Conservation (phyloP, 2,797 vertebrate genomes). For the Taenioides sp. region DNA sequence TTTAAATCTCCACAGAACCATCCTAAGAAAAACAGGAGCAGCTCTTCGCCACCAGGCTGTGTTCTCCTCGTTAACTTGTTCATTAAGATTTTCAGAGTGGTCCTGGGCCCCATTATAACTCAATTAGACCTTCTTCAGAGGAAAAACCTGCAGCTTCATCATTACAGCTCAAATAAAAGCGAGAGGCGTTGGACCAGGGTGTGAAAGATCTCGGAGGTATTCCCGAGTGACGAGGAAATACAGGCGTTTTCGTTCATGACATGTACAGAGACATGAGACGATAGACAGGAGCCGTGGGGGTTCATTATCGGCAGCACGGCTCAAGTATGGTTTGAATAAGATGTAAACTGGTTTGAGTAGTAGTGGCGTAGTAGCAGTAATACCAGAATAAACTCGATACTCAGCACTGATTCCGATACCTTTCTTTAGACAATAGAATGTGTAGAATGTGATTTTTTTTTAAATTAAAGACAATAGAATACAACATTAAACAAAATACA, state of each 20-base stretch:
- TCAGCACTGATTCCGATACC: too few species aligned
- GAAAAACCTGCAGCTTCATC: conserved; percentile 13
- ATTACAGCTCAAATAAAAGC: conserved; percentile 18
- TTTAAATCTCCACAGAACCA: not conserved
- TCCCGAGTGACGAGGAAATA: not conserved
- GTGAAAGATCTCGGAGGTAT: not conserved
- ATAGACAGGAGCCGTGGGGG: not conserved
- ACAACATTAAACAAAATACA: too few species aligned
- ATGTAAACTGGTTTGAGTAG: too few species aligned
- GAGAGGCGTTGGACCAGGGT: not conserved
- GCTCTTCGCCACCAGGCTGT: not conserved
- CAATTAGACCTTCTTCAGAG: conserved; percentile 53
- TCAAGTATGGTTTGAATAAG: not conserved
- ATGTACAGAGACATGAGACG: not conserved
- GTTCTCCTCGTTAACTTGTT: conserved; percentile 72
- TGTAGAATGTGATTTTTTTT: too few species aligned
- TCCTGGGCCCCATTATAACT: conserved; percentile 40
- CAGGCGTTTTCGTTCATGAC: not conserved
- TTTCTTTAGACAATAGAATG: too few species aligned
- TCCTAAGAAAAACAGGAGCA: not conserved
- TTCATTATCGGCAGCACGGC: not conserved
- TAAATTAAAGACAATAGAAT: too few species aligned
- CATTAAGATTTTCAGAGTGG: conserved; percentile 69
- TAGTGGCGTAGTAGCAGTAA: too few species aligned
- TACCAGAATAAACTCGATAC: too few species aligned